Percentiles rank a stretch among this genome's conserved stretches.
Conservation (phyloP, 2,113 vertebrate genomes). For the Zosterops pallidus region DNA sequence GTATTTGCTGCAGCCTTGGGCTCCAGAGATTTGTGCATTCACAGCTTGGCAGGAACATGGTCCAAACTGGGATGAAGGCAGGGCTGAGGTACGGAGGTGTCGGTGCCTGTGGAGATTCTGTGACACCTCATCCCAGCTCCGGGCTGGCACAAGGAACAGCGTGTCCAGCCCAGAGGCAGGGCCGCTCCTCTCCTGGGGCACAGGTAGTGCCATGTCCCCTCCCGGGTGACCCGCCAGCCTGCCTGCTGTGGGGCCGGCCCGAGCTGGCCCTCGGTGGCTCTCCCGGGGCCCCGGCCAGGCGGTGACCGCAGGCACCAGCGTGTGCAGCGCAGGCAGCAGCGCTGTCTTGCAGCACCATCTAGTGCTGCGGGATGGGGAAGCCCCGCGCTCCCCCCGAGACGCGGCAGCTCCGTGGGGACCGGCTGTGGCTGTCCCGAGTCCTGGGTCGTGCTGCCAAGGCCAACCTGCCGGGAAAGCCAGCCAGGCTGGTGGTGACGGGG, state of each 20-base stretch:
- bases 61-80: background rate
- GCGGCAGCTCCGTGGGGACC: fast-evolving
- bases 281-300: fast-evolving
- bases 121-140: background rate
- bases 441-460: background rate
- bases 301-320: background rate
- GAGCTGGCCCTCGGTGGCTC: background rate
- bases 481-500: background rate
- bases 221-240: background rate
- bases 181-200: background rate
- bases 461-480: background rate
- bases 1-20: background rate
- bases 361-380: background rate
- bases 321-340: fast-evolving
- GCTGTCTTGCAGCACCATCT: conserved; percentile 59
- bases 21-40: background rate
- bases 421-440: fast-evolving
- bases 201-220: background rate
- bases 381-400: background rate
- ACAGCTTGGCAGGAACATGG: too few relatives aligned
- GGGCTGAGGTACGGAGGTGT: fast-evolving
- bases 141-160: fast-evolving
- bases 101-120: background rate
- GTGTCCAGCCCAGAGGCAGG: fast-evolving
- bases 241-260: fast-evolving